A percentile compares a stretch with the other conserved stretches of the same genome.
phyloP scores from a whole-genome alignment of 2,888 invertebrate genomes.

The Gisinianus flammeolus region DNA sequence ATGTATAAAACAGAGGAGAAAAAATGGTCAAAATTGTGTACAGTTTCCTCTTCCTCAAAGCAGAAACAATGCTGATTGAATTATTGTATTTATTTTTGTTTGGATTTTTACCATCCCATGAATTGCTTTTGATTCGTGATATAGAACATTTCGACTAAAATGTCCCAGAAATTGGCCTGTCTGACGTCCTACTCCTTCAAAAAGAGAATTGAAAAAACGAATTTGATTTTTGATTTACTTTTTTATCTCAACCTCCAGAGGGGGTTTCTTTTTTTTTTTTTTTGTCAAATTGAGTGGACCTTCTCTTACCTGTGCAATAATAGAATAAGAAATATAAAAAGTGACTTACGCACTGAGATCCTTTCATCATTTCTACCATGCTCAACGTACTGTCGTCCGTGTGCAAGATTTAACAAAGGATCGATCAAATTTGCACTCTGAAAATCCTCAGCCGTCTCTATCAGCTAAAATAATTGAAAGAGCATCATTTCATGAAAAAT shows the following conservation, averaged over 20 bases:
- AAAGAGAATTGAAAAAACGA: background rate
- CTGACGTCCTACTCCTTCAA: conserved; percentile 51
- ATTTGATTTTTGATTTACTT: too few species aligned
- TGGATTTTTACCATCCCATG: conserved; percentile 51
- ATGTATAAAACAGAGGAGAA: background rate
- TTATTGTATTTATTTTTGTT: background rate
- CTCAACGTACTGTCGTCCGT: conserved; percentile 51
- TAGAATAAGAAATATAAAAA: too few species aligned
- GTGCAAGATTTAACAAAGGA: conserved; percentile 46
- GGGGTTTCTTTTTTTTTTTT: too few species aligned
- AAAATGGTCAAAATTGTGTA: too few species aligned
- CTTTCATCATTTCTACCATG: conserved; percentile 55
- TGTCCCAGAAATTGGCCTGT: conserved; percentile 54
- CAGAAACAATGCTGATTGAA: background rate
- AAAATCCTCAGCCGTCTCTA: conserved; percentile 51
- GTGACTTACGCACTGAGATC: conserved; percentile 53
- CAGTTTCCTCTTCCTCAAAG: background rate
- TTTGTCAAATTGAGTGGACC: too few species aligned
- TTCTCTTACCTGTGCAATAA: too few species aligned
- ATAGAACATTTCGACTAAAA: conserved; percentile 50
- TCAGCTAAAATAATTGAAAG: conserved; percentile 35
- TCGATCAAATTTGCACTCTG: conserved; percentile 49
- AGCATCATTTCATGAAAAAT: background rate
- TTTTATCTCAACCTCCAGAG: too few species aligned
- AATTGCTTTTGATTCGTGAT: conserved; percentile 54